Base-by-base conservation (phyloP, 2,888 invertebrate genomes). In the Zaprionus bogoriensis region DNA sequence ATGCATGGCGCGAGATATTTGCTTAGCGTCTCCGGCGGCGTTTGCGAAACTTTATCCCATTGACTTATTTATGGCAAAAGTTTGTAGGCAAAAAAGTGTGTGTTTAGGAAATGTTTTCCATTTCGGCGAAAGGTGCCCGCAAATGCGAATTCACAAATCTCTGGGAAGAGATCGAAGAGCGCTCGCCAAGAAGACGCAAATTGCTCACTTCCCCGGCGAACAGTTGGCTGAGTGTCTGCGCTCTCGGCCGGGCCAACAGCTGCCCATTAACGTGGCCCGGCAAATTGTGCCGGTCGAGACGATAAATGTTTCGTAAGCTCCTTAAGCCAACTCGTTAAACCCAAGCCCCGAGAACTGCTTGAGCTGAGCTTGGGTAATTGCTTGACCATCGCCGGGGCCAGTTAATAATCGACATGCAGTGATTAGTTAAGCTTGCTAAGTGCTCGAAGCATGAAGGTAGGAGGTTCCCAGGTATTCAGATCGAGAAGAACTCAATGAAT, bases 231-330 rank as follows among this genome's bases (percentile, higher is more conserved):
- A 46, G 48, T 52, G 10, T 61, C 10, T 52, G 25, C 39, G 36
- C 44, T 69, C 69, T 60, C 12, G 7, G 7, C 17, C 10, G 9
- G 22, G 22, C 71, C 45, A 19, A 36, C 70, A 74, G 50, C 74
- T 60, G 77, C 83, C 62, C 73, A 64, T 86, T 86, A 80, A 70
- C 74, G 53, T 86, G 83, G 79, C 66, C 86, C n/a, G 20, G 73
- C 48, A 63, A 77, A 75, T 78, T 78, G 82, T 38, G 57, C 55
- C 19, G 42, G 42, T 32, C 42, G 22, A 59, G 69, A 61, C 59
- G 67, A 38, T 67, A 75, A 82, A 71, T 65, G 79, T 41, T 73
- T 63, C 53, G 62, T 51, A 62, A 58, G 53, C 52, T 59, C 19
- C 28, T 28, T 42, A 38, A 36, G 41, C 46, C 17, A 45, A 50